Evolutionary conservation across 2,797 vertebrate genomes (phyloP).

Genomic region (Trematomus bernacchii): DNA sequence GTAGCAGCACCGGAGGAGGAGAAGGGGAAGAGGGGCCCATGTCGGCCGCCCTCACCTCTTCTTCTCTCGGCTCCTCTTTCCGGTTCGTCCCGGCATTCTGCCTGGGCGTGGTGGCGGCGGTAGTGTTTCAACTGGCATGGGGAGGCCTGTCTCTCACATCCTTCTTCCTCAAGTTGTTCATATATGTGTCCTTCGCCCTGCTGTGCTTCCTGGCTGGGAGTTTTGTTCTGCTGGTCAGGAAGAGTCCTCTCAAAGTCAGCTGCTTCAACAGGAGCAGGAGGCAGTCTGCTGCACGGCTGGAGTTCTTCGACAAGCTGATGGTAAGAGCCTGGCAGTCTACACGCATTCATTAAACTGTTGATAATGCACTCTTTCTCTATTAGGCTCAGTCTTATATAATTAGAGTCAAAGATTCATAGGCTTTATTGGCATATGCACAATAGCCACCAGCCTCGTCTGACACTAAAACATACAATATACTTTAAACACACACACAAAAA

Average conservation of each 20-base stretch:
- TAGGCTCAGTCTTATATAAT: too few relatives aligned
- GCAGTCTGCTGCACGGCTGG: conserved; percentile 65
- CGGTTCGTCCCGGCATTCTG: conserved; percentile 81
- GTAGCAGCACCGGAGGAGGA: conserved; percentile 51
- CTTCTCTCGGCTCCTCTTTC: conserved; percentile 64
- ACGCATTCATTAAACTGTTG: background rate
- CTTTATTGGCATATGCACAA: too few relatives aligned
- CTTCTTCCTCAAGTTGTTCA: conserved; percentile 85
- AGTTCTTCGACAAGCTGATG: conserved; percentile 84
- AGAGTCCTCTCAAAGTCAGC: conserved; percentile 82
- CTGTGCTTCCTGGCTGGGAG: conserved; percentile 85
- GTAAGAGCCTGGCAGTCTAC: conserved; percentile 61
- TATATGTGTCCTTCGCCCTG: conserved; percentile 85
- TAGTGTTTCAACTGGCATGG: conserved; percentile 83
- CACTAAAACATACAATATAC: too few relatives aligned
- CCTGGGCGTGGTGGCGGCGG: conserved; percentile 81
- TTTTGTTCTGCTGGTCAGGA: conserved; percentile 82
- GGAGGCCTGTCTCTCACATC: conserved; percentile 84
- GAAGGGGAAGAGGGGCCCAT: conserved; percentile 67
- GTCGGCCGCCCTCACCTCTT: conserved; percentile 63
- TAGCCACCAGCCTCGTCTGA: too few relatives aligned
- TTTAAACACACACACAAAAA: too few relatives aligned
- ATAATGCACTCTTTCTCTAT: background rate
- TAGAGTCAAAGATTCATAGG: too few relatives aligned
- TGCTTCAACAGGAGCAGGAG: conserved; percentile 74